Percentiles rank a stretch among this genome's conserved stretches.
Conservation (phyloP, 2,888 invertebrate species). For the Acronicta psi region DNA sequence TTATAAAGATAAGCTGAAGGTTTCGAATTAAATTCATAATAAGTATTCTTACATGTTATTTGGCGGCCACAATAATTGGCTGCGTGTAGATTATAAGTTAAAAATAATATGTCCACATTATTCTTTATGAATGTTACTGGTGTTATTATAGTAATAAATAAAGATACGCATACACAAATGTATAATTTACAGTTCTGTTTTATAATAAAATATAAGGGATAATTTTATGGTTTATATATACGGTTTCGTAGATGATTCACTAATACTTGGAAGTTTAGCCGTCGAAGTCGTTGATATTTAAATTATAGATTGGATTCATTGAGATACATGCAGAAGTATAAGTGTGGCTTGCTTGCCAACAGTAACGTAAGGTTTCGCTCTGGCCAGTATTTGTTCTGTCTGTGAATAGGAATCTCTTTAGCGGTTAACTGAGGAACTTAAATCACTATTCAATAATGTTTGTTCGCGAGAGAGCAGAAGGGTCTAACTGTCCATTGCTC, state of each 20-base stretch:
- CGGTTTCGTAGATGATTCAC: conserved; percentile 18
- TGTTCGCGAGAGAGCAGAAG: too few relatives aligned
- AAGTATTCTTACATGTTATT: conserved; percentile 78
- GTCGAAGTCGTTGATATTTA: neutral
- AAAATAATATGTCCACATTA: conserved; percentile 73
- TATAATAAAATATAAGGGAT: conserved; percentile 49
- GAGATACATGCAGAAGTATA: too few relatives aligned
- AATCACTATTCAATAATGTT: too few relatives aligned
- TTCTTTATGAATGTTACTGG: conserved; percentile 70
- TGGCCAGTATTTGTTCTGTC: too few relatives aligned
- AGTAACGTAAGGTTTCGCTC: too few relatives aligned
- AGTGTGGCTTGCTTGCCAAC: too few relatives aligned
- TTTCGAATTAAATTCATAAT: conserved; percentile 77
- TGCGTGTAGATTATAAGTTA: conserved; percentile 73
- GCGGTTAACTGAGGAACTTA: too few relatives aligned
- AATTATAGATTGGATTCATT: neutral
- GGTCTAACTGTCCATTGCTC: too few relatives aligned
- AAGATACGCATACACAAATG: conserved; percentile 61
- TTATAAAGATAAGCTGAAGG: conserved; percentile 66
- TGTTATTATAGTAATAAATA: conserved; percentile 77
- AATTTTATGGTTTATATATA: conserved; percentile 21
- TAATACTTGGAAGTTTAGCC: conserved; percentile 4
- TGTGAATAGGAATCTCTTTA: too few relatives aligned
- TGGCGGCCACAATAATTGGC: conserved; percentile 75
- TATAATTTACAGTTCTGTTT: conserved; percentile 52